Percentiles rank a stretch among this genome's conserved stretches.
These are phyloP conservation scores for Petrosia ficiformis DNA, from an alignment of 37 sponge, comb jelly and placozoan species.

Conservation along the genomic window DNA sequence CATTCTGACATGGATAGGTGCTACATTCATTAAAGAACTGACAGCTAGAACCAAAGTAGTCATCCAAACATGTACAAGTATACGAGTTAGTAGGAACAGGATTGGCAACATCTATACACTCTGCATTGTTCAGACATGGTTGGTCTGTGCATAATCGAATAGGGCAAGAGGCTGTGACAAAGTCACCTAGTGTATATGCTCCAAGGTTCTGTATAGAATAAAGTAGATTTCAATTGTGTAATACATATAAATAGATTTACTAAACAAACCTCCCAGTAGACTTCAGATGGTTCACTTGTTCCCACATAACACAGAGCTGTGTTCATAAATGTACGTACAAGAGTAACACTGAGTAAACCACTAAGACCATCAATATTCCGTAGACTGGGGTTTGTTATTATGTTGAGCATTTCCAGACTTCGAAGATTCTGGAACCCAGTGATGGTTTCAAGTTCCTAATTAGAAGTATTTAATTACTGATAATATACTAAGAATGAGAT, in stretches of 20 bases:
- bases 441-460: conserved; percentile 28
- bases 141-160: conserved; percentile 1
- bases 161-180: not conserved
- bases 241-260: not conserved
- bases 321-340: conserved; percentile 21
- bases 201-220: conserved; percentile 2
- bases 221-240: not conserved
- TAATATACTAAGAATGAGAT: too few species aligned
- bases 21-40: conserved; percentile 38
- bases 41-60: conserved; percentile 46
- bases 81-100: not conserved
- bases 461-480: not conserved
- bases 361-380: conserved; percentile 57
- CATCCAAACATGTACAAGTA: conserved; percentile 16
- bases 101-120: conserved; percentile 1
- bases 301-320: conserved; percentile 49
- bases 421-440: conserved; percentile 49
- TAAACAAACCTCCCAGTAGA: conserved; percentile 50
- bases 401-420: conserved; percentile 5
- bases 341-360: not conserved
- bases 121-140: conserved; percentile 56
- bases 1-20: conserved; percentile 13
- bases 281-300: conserved; percentile 7
- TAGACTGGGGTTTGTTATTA: conserved; percentile 31
- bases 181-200: not conserved